Evolutionary conservation across 1,140 invertebrate species (phyloP), one percentile per base, ranked within the genome.

Genomic region (Caenorhabditis tropicalis): DNA sequence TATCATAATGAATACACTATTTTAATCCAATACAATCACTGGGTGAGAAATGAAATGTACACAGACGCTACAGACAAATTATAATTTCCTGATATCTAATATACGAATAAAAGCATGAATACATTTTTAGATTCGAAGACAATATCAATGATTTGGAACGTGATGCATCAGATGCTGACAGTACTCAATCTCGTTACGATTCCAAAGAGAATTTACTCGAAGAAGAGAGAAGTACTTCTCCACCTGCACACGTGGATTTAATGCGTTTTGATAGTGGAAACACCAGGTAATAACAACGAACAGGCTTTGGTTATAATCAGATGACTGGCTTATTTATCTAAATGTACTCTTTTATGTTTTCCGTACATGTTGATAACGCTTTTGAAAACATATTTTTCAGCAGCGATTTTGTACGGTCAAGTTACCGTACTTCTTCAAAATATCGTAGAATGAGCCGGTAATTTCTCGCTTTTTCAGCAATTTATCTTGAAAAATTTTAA

Each of bases 151-250:
- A 81, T 53, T 31, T 81, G 79, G 79, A 81, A 36, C 53, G 79
- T 31, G 74, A 49, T 7, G 85, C 85, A 9, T 86, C 85, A 29
- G 85, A 86, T 36, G 85, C 85, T 12, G 85, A 86, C 74, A 86
- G 85, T 39, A 86, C 82, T 3, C 46, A 86, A 24, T 86, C 85
- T 15, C 70, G 74, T 21, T 80, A 70, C n/a, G 85, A 79, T 24
- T 81, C 70, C 19, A 79, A 53, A 27, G 85, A 86, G 21, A 86
- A 86, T 70, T 74, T 86, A 21, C 74, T 86, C 6, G 85, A 86
- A 27, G 65, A 74, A 24, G 65, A 74, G 43, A 16, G 36, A 43
- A 74, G 65, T 24, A 12, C 29, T 43, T 74, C 65, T 27, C 65
- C 65, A 24, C 65, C 65, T 21, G 65, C 65, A 21, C 65, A 74